Conservation (phyloP, 2,113 vertebrate species). For the Oryzias curvinotus region DNA sequence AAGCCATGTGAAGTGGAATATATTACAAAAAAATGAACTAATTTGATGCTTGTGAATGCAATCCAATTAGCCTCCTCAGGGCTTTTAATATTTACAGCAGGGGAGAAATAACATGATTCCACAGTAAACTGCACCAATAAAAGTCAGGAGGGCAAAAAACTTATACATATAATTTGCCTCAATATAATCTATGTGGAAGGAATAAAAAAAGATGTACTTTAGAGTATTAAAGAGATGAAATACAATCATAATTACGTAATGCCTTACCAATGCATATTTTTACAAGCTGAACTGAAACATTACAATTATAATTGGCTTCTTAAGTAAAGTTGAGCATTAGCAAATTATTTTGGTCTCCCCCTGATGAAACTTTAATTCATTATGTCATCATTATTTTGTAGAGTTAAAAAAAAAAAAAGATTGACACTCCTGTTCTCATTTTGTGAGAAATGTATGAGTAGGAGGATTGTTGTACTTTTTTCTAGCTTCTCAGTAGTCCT, state of each 20-base stretch:
- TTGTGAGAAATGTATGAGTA: constrained; percentile 75
- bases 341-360: constrained; percentile 18
- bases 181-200: not conserved
- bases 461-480: constrained; percentile 62
- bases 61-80: constrained; percentile 57
- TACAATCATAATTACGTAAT: too few species aligned
- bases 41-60: constrained; percentile 48
- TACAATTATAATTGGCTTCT: constrained; percentile 3
- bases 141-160: constrained; percentile 13
- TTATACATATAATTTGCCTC: not conserved
- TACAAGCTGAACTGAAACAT: constrained; percentile 2
- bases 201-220: not conserved
- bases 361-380: constrained; percentile 14
- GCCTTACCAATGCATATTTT: not conserved
- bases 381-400: constrained; percentile 48
- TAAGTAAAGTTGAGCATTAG: constrained; percentile 4
- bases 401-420: constrained; percentile 63
- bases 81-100: constrained; percentile 41
- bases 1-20: constrained; percentile 49
- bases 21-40: constrained; percentile 12
- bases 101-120: constrained; percentile 34
- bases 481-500: constrained; percentile 55
- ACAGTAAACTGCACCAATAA: constrained; percentile 6
- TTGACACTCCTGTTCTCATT: constrained; percentile 59
- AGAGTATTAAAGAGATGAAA: not conserved